Percentiles rank a stretch among this genome's conserved stretches.
Evolutionary conservation across 2,888 invertebrate genomes (phyloP).

Genomic region (Callimorpha dominula): DNA sequence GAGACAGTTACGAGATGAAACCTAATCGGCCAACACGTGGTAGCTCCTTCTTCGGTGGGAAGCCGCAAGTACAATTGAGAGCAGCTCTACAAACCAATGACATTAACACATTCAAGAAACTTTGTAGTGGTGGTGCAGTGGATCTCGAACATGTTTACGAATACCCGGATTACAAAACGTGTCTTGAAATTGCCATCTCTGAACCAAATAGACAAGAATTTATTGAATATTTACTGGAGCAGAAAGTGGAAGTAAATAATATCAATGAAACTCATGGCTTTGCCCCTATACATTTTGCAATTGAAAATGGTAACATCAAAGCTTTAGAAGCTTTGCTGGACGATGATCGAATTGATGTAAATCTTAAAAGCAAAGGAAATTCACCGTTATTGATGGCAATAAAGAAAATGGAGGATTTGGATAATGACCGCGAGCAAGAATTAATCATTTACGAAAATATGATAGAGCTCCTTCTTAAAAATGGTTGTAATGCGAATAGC

Average conservation of each 20-base stretch:
- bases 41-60: conserved; percentile 78
- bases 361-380: conserved; percentile 82
- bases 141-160: conserved; percentile 86
- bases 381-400: conserved; percentile 84
- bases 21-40: conserved; percentile 74
- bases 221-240: conserved; percentile 85
- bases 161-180: conserved; percentile 87
- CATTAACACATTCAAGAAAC: conserved; percentile 80
- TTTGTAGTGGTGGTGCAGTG: conserved; percentile 79
- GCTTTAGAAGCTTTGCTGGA: conserved; percentile 81
- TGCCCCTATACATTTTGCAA: conserved; percentile 89
- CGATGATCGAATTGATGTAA: conserved; percentile 80
- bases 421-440: conserved; percentile 78
- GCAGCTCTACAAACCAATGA: conserved; percentile 85
- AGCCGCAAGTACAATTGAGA: conserved; percentile 82
- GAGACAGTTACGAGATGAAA: conserved; percentile 83
- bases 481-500: conserved; percentile 85
- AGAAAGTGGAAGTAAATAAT: conserved; percentile 88
- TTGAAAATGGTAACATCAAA: conserved; percentile 83
- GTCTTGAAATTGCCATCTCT: conserved; percentile 86
- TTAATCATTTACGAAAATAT: conserved; percentile 80
- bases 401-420: conserved; percentile 81
- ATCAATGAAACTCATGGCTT: conserved; percentile 85
- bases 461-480: conserved; percentile 84
- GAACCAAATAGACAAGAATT: conserved; percentile 84